Base-by-base conservation (phyloP, 2,113 vertebrate species). In the Ia io region DNA sequence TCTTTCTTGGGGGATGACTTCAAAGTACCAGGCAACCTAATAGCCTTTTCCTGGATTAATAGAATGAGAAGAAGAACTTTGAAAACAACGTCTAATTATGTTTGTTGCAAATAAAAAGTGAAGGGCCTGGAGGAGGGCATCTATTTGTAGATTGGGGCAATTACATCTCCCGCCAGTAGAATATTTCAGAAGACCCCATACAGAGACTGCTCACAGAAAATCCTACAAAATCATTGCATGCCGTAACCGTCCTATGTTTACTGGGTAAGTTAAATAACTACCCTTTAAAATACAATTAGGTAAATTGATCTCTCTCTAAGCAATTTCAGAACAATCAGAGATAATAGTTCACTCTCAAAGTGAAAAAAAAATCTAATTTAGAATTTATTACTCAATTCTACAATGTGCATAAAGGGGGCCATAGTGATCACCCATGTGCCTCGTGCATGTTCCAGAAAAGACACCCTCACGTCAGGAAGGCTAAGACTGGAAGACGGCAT, bases 351-450 rank as follows among this genome's bases (percentile, higher is more conserved):
- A 71, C 65, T 76, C 56, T 61, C 49, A n/a, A 78, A 28, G 59
- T 61, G 40, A 85, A 83, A 63, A 37, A 37, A 61, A 90, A 85
- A 67, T 89, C 65, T 59, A 86, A 93, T 82, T 94, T 79, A 85
- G 73, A 87, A 59, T 23, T 22, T 59, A 83, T 2, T 35, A 51
- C 25, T 92, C 53, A 77, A 14, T 32, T 53, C 25, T 44, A 16
- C 49, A 56, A 3, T 1, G 37, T 51, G 25, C 53, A 69, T 32
- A 20, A 70, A 65, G 53, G 56, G 25, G 3, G 9, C 32, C 23
- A 5, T 0, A 1, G 47, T 4, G 86, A 84, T 13, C 1, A 2
- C 32, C 70, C 2, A 0, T 0, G 10, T 0, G 3, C 35, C 78
- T 56, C 22, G 3, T 7, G 56, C 13, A 47, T 9, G 3, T 65